Evolutionary conservation across 2,113 vertebrate species (phyloP).

Genomic region (Gallinago jamesoni): DNA sequence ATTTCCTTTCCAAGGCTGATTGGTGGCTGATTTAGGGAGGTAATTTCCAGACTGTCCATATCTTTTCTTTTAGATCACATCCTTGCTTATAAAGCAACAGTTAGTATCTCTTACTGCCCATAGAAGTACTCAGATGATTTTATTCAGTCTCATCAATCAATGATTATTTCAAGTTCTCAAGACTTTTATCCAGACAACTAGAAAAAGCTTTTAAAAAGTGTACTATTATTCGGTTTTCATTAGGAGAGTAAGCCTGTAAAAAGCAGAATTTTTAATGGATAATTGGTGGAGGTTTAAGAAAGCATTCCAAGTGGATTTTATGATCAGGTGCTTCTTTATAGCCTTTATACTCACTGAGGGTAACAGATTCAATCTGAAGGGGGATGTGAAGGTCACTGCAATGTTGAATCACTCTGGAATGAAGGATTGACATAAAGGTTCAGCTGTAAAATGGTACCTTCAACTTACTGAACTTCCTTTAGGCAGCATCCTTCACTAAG

Average conservation of each 20-base stretch:
- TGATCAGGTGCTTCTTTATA: conserved; percentile 66
- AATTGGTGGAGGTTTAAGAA: conserved; percentile 56
- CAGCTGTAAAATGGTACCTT: conserved; percentile 1
- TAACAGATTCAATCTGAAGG: conserved; percentile 65
- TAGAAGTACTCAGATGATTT: background rate
- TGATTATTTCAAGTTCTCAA: conserved; percentile 11
- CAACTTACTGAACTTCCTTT: background rate
- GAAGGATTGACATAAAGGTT: conserved; percentile 17
- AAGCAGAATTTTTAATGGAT: conserved; percentile 3
- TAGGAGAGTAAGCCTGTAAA: conserved; percentile 9
- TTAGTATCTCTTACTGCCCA: background rate
- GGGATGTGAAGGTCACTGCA: conserved; percentile 32
- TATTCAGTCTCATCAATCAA: conserved; percentile 24
- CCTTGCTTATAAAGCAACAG: background rate
- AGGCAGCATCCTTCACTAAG: background rate
- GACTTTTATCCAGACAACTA: background rate
- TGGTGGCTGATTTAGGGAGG: background rate
- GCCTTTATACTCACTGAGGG: conserved; percentile 57
- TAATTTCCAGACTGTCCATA: background rate
- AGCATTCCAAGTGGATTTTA: conserved; percentile 68
- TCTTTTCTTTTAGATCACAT: background rate
- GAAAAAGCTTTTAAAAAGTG: background rate
- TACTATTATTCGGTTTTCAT: background rate
- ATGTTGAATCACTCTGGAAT: conserved; percentile 28
- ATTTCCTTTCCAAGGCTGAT: background rate